Evolutionary conservation across 2,888 invertebrate genomes (phyloP).

Genomic region (Drosophila anomalata): DNA sequence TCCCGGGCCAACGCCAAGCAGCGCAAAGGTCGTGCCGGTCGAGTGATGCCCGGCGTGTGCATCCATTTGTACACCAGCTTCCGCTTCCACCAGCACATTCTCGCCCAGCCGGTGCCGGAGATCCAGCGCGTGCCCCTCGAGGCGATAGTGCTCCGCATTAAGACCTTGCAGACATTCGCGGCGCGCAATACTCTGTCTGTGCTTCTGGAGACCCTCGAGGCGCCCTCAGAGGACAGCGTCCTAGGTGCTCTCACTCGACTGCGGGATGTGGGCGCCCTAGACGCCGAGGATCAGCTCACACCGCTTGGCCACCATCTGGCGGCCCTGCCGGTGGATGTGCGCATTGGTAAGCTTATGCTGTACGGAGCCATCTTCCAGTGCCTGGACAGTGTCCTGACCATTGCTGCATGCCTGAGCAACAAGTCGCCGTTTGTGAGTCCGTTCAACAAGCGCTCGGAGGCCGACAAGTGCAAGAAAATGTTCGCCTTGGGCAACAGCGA

Average conservation of each 20-base stretch:
- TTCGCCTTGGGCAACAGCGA: constrained; percentile 93
- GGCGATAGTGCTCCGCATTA: constrained; percentile 90
- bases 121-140: constrained; percentile 95
- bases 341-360: constrained; percentile 96
- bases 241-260: constrained; percentile 88
- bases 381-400: constrained; percentile 95
- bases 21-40: constrained; percentile 94
- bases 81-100: constrained; percentile 87
- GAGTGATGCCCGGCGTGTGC: constrained; percentile 94
- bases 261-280: constrained; percentile 92
- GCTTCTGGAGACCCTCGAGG: constrained; percentile 87
- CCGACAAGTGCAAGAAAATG: constrained; percentile 89
- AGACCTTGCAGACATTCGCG: constrained; percentile 85
- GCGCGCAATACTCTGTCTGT: constrained; percentile 76
- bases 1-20: constrained; percentile 95
- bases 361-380: constrained; percentile 96
- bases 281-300: constrained; percentile 89
- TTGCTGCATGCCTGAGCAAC: constrained; percentile 92
- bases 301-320: constrained; percentile 94
- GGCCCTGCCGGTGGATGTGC: constrained; percentile 94
- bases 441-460: constrained; percentile 89
- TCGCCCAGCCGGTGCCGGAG: constrained; percentile 93
- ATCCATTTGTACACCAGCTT: constrained; percentile 92
- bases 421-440: constrained; percentile 92
- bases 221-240: constrained; percentile 88